Evolutionary conservation across 1,140 invertebrate genomes (phyloP).

Genomic region (Drosophila tropicalis): DNA sequence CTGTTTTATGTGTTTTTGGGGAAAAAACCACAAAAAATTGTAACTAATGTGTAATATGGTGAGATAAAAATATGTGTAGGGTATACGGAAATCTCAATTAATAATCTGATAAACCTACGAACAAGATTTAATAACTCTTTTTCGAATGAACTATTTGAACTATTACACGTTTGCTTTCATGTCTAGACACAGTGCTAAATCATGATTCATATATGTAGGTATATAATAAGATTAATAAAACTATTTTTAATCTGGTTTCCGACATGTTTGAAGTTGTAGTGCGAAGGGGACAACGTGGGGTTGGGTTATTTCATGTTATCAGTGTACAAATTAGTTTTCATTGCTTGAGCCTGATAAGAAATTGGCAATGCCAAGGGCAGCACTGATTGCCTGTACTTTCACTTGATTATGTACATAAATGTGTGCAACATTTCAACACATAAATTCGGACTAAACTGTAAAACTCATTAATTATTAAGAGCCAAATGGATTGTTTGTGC

Average conservation of each 20-base stretch:
- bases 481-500: too few relatives aligned
- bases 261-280: background rate
- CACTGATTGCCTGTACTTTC: background rate
- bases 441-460: background rate
- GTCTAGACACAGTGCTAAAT: constrained; percentile 11
- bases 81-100: too few relatives aligned
- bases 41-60: constrained; percentile 5
- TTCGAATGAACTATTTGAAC: background rate
- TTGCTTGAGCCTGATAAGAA: constrained; percentile 22
- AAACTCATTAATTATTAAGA: too few relatives aligned
- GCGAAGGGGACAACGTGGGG: background rate
- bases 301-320: background rate
- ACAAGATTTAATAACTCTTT: background rate
- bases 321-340: background rate
- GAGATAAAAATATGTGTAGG: background rate
- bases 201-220: constrained; percentile 12
- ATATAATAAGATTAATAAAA: constrained; percentile 5
- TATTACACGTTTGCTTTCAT: background rate
- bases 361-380: background rate
- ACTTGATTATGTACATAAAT: background rate
- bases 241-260: constrained; percentile 19
- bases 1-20: constrained; percentile 28
- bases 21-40: constrained; percentile 25
- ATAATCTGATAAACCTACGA: too few relatives aligned
- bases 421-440: background rate